A percentile compares a stretch with the other conserved stretches of the same genome.
phyloP scores from a whole-genome alignment of 2,113 vertebrate genomes.

The Melanocharis versteri region DNA sequence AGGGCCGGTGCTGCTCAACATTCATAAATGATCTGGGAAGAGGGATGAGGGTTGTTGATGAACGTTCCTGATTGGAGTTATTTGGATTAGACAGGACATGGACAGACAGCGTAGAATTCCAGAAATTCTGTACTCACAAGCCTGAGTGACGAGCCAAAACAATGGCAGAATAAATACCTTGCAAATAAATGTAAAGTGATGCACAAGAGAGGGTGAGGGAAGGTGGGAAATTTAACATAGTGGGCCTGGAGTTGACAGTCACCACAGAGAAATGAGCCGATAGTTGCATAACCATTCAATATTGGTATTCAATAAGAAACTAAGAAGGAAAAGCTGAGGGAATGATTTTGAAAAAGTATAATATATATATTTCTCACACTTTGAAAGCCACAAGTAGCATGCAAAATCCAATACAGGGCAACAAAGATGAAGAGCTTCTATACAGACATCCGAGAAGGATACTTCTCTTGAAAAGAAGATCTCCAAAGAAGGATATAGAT shows the following conservation, averaged over 20 bases:
- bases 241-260: neutral
- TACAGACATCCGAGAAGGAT: neutral
- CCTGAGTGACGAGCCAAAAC: neutral
- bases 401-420: neutral
- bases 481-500: neutral
- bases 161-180: neutral
- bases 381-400: neutral
- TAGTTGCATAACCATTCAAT: neutral
- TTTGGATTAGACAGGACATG: neutral
- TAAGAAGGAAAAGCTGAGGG: neutral
- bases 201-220: neutral
- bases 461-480: neutral
- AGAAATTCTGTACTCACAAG: neutral
- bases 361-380: too few relatives aligned
- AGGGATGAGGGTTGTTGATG: neutral
- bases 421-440: neutral
- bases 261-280: neutral
- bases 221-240: neutral
- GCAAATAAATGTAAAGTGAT: neutral
- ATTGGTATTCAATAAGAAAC: neutral
- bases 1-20: neutral
- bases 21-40: neutral
- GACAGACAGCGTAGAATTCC: accelerated
- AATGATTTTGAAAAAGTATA: neutral
- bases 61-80: neutral